Base-by-base conservation (phyloP, 1,140 invertebrate genomes). In the Sminthurinus signatus region DNA sequence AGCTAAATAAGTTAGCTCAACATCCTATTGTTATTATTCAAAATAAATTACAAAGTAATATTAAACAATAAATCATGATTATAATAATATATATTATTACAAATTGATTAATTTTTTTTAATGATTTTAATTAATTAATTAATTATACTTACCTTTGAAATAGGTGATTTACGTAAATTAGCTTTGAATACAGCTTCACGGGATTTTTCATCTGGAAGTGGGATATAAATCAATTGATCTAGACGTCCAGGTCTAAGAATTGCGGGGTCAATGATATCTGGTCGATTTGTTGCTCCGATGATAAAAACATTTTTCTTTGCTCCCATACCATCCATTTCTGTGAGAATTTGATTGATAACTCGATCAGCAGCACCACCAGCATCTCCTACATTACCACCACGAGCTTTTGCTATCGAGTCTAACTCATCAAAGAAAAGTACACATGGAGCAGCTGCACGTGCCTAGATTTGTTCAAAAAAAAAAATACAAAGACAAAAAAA, bases 231-330 rank as follows among this genome's bases (percentile, higher is more conserved):
- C 46, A 99, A 81, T 79, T 99, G 96, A 85, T 99, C 97, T 51
- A 99, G 82, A 76, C 97, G 88, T 5, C 97, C 97, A 39, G 97
- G 97, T 78, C 97, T 86, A 52, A 99, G 82, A 77, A 99, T 98
- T 58, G 97, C 97, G 42, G 95, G 90, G 83, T 99, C 97, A 78
- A 99, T 99, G 73, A 99, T 99, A 76, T 99, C 96, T 69, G 85
- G 86, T 74, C 85, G 77, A 79, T 94, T 95, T n/a, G 92, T 95
- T 29, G 92, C 91, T 77, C 95, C 97, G 78, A 99, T 99, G 69
- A 99, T 99, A 75, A 99, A 99, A 2, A 99, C 96, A 78, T 99
- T 99, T 79, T 99, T 99, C 82, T 99, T 99, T 23, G 94, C 91
- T 25, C 93, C 92, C 96, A 99, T 99, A 72, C 97, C 96, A 78